phyloP scores from a whole-genome alignment of 2,113 vertebrate genomes.

The Eudyptes chrysolophus region DNA sequence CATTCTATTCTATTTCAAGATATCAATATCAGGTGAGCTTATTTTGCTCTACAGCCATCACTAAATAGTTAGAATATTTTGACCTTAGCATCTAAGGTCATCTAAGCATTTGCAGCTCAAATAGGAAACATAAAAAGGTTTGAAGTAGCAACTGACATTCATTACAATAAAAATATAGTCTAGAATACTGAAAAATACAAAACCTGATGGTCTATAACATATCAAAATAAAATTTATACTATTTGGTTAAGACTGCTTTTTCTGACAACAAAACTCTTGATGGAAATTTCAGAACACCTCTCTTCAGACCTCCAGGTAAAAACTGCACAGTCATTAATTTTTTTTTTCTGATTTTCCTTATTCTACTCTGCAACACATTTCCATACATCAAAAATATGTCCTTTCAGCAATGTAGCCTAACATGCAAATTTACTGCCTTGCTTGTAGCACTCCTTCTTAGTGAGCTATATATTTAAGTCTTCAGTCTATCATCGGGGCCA shows the following conservation, averaged over 20 bases:
- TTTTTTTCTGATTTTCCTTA: not conserved
- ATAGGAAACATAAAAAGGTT: not conserved
- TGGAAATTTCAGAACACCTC: not conserved
- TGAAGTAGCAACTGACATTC: not conserved
- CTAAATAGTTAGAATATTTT: not conserved
- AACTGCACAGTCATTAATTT: fast-evolving
- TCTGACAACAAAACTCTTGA: not conserved
- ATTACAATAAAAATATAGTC: not conserved
- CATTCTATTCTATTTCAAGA: not conserved
- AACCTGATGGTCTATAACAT: not conserved
- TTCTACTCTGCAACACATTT: not conserved
- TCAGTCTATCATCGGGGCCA: not conserved
- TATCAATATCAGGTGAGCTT: not conserved
- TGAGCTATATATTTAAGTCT: not conserved
- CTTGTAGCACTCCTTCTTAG: not conserved
- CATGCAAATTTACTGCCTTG: not conserved
- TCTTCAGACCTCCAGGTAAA: not conserved
- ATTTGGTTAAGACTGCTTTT: not conserved
- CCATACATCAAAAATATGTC: not conserved
- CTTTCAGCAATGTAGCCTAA: not conserved
- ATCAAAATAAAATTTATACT: not conserved
- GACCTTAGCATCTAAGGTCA: not conserved
- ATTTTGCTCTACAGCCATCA: not conserved
- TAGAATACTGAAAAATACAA: not conserved
- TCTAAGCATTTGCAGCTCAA: not conserved